Base-by-base conservation (phyloP, 2,797 vertebrate species). In the Onychomys arenicola region DNA sequence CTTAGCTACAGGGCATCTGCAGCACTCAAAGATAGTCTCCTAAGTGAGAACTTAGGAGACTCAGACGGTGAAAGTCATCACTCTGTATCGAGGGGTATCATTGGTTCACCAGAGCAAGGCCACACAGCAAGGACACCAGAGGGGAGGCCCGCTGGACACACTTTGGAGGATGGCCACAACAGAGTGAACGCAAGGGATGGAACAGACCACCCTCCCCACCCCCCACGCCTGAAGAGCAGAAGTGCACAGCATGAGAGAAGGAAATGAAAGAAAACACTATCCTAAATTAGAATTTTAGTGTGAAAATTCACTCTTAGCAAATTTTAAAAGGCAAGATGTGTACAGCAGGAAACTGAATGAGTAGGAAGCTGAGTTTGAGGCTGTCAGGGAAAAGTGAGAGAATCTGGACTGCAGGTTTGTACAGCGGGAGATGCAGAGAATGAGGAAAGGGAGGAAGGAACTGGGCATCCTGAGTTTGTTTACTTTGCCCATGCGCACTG, bases 251-350 rank as follows among this genome's bases (percentile, higher is more conserved):
- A 55, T 1, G 57, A 93, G 85, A 92, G 61, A 87, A 83, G 29
- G 29, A 95, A 78, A 92, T 17, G 13, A 81, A 93, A 34, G 6
- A 37, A 83, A 78, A 63, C 52, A 63, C 25, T 52, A 76, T 75
- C 32, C 43, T 83, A 55, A 88, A 21, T 21, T 34, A 89, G 27
- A 84, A 89, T 95, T 95, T 76, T 49, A 40, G 57, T 80, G 43
- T 78, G 85, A 93, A 96, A 92, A 90, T 59, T 57, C 55, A 49
- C 52, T 81, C n/a, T 27, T 82, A 63, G 37, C 69, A 92, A 77
- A 85, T 25, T 77, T 69, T 37, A 80, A 89, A 86, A 78, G 27
- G 19, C 88, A 90, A 83, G 34, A 57, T 49, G 23, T 27, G 17
- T 49, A 63, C 32, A 82, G 27, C 73, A 65, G 23, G 43, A 93